A percentile compares a stretch with the other conserved stretches of the same genome.
Conservation (phyloP, 2,888 invertebrate species). For the Coelogynopora nodosa region DNA sequence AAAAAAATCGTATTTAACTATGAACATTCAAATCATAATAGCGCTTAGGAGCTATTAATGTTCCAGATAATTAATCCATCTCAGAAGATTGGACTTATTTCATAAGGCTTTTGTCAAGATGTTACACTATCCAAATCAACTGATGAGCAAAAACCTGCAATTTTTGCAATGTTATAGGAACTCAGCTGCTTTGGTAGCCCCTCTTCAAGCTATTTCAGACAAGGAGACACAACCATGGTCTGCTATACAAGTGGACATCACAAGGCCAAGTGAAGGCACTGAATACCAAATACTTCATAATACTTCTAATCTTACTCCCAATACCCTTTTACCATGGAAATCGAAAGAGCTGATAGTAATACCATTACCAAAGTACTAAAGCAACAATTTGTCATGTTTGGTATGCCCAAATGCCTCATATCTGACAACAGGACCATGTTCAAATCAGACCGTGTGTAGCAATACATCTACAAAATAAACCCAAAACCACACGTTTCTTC, state of each 20-base stretch:
- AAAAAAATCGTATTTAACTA: neutral
- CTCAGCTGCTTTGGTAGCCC: neutral
- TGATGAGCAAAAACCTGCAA: too few species aligned
- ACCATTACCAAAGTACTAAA: neutral
- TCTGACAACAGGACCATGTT: neutral
- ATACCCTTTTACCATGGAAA: neutral
- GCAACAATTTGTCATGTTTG: neutral
- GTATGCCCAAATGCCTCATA: neutral
- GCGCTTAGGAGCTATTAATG: too few species aligned
- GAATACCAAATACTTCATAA: neutral
- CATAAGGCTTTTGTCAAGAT: too few species aligned
- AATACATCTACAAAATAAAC: neutral
- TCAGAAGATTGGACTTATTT: too few species aligned
- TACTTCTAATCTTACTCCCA: neutral
- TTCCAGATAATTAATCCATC: too few species aligned
- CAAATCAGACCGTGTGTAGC: neutral
- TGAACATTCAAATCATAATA: neutral
- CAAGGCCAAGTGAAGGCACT: neutral
- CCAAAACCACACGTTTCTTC: neutral
- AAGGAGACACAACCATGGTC: neutral
- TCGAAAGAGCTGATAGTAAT: neutral
- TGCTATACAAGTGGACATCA: neutral
- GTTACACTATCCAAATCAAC: too few species aligned
- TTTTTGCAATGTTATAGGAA: too few species aligned
- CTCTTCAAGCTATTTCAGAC: neutral